Conservation (phyloP, 1,140 invertebrate genomes). For the Lucilia sericata region DNA sequence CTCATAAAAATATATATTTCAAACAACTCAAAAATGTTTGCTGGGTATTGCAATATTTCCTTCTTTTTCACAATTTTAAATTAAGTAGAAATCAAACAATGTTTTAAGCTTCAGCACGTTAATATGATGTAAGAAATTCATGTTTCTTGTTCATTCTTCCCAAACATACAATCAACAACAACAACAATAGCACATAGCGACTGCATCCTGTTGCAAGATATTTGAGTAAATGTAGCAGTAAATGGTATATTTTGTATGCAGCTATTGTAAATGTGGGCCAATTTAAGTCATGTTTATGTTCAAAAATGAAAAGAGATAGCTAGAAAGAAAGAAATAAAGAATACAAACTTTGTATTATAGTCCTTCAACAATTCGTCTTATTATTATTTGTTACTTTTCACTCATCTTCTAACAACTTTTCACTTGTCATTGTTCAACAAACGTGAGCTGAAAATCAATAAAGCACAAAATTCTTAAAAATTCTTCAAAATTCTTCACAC, state of each 20-base stretch:
- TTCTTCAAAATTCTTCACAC: too few species aligned
- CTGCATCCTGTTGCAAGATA: too few species aligned
- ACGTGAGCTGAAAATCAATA: conserved; percentile 31
- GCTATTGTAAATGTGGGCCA: conserved; percentile 12
- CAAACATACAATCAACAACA: too few species aligned
- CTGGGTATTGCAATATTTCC: too few species aligned
- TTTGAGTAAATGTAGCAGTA: neutral
- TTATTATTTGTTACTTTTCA: conserved; percentile 1
- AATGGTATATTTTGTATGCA: neutral
- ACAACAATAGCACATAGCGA: too few species aligned
- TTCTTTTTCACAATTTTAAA: neutral
- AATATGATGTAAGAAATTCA: conserved; percentile 10
- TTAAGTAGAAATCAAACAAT: conserved; percentile 41
- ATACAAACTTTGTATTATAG: neutral
- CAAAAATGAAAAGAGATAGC: neutral
- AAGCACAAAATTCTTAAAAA: neutral
- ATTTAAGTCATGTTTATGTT: neutral
- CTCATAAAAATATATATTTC: too few species aligned
- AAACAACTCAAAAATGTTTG: too few species aligned
- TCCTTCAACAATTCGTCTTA: conserved; percentile 9
- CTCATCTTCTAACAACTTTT: conserved; percentile 35
- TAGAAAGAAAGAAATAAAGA: neutral
- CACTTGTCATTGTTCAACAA: conserved; percentile 29
- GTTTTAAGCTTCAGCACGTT: conserved; percentile 31
- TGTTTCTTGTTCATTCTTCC: neutral